Percentiles rank a stretch among this genome's conserved stretches.
These are phyloP conservation scores for Galeopterus variegatus DNA, from an alignment of 2,113 vertebrate species.

Conservation along the genomic window DNA sequence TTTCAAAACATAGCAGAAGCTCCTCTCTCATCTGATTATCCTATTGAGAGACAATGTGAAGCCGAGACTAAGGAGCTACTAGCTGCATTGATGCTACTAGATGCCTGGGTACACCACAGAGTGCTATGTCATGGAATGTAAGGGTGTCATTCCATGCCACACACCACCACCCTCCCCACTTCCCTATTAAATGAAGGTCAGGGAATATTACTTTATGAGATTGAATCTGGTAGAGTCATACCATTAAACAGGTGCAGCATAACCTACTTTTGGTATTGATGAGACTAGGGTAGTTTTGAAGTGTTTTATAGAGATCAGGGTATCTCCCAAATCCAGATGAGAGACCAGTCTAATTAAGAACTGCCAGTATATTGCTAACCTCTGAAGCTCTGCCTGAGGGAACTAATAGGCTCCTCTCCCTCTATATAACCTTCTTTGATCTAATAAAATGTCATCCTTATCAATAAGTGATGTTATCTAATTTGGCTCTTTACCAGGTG, in stretches of 20 bases:
- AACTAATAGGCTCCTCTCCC: slow-evolving; percentile 2
- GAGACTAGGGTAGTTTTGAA: slow-evolving; percentile 21
- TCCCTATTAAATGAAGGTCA: slow-evolving; percentile 9
- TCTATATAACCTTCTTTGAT: slow-evolving; percentile 16
- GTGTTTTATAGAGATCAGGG: slow-evolving; percentile 4
- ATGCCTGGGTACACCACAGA: not conserved
- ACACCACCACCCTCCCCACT: rapidly evolving
- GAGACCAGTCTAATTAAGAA: not conserved
- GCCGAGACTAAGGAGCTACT: not conserved
- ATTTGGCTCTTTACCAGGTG: slow-evolving; percentile 32
- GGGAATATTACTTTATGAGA: not conserved
- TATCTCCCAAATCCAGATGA: not conserved
- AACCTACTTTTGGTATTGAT: slow-evolving; percentile 32
- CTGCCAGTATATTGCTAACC: not conserved
- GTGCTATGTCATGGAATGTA: not conserved
- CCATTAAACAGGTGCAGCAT: not conserved
- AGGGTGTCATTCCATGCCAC: not conserved
- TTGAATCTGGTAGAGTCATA: not conserved
- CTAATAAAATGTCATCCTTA: slow-evolving; percentile 28
- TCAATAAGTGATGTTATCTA: not conserved
- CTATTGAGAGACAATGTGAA: not conserved
- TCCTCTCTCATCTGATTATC: not conserved
- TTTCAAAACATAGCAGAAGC: slow-evolving; percentile 26
- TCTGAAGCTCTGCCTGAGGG: not conserved
- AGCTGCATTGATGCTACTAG: not conserved